Conservation (phyloP, 2,888 invertebrate genomes). For the Mechanitis mazaeus region DNA sequence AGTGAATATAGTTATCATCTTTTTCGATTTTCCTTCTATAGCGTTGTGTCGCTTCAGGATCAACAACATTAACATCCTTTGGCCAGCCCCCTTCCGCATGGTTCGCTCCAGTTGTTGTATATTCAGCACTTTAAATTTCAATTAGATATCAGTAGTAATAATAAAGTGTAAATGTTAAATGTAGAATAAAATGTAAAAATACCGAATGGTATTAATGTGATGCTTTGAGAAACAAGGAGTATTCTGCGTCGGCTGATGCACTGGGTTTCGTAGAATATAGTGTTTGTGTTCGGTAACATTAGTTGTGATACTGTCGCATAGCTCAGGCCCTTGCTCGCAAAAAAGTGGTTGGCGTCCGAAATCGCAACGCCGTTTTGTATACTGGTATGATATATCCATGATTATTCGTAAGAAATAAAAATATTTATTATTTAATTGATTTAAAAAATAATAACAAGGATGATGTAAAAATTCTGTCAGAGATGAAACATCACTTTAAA, state of each 20-base stretch:
- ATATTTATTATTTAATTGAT: neutral
- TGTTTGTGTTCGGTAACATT: slow-evolving; percentile 47
- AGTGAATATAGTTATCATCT: slow-evolving; percentile 84
- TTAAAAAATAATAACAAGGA: slow-evolving; percentile 5
- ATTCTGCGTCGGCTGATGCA: slow-evolving; percentile 67
- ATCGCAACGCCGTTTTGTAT: slow-evolving; percentile 58
- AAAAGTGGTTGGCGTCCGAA: slow-evolving; percentile 73
- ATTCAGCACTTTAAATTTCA: slow-evolving; percentile 68
- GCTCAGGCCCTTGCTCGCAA: slow-evolving; percentile 59
- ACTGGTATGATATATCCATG: slow-evolving; percentile 56
- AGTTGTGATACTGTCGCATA: slow-evolving; percentile 57
- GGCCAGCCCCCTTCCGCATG: slow-evolving; percentile 92
- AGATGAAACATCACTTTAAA: slow-evolving; percentile 9
- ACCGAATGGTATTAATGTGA: slow-evolving; percentile 77
- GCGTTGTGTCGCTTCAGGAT: slow-evolving; percentile 83
- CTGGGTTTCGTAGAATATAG: slow-evolving; percentile 73
- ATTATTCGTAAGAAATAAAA: slow-evolving; percentile 7
- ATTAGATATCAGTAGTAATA: neutral
- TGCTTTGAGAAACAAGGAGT: slow-evolving; percentile 55
- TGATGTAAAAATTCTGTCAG: slow-evolving; percentile 3
- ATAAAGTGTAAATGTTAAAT: too few relatives aligned
- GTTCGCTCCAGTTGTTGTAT: slow-evolving; percentile 75
- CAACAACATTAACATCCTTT: slow-evolving; percentile 79
- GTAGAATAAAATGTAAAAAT: neutral
- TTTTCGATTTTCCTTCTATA: slow-evolving; percentile 88